Base-by-base conservation (phyloP, 2,113 vertebrate species). In the Zosterops lateralis region DNA sequence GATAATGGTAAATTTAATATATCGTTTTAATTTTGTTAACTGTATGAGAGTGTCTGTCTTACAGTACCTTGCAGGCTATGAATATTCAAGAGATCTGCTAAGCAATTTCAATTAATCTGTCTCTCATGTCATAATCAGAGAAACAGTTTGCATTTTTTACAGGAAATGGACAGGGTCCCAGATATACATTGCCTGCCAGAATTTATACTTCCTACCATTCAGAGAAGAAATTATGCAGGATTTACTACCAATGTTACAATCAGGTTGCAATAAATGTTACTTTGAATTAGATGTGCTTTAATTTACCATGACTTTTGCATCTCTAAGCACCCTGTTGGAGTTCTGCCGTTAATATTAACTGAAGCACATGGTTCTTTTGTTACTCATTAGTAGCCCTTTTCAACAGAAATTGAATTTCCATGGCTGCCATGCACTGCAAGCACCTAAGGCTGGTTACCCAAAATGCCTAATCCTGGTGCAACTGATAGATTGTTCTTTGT, bases 331-430 rank as follows among this genome's bases (percentile, higher is more conserved):
- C 29, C 75, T 93, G 60, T 53, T 96, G 94, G 94, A 94, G 73
- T 64, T 94, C 86, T 93, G 77, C 72, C 95, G 53, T 93, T 95
- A 96, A 96, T 89, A 97, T 90, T 94, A 97, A 92, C 62, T 87
- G 88, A 96, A 94, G 65, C 89, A 93, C 72, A 32, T 76, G 68
- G 64, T 87, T 87, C 70, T 96, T 96, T 97, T 93, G 44, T 97
- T 97, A 88, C 54, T 95, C 56, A 92, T 96, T 97, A 96, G 96
- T 90, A 75, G 50, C n/a, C 31, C 66, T 65, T 87, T 92, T 97
- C 83, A 80, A 89, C 71, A 96, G 80, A 97, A 96, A 96, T 81
- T 93, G 44, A 96, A 97, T 97, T 96, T 94, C 74, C 92, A 87
- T 78, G 96, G 67, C 66, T 91, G 82, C 70, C 92, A 94, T 86